Evolutionary conservation across 1,140 invertebrate species (phyloP).

Genomic region (Limonius californicus): DNA sequence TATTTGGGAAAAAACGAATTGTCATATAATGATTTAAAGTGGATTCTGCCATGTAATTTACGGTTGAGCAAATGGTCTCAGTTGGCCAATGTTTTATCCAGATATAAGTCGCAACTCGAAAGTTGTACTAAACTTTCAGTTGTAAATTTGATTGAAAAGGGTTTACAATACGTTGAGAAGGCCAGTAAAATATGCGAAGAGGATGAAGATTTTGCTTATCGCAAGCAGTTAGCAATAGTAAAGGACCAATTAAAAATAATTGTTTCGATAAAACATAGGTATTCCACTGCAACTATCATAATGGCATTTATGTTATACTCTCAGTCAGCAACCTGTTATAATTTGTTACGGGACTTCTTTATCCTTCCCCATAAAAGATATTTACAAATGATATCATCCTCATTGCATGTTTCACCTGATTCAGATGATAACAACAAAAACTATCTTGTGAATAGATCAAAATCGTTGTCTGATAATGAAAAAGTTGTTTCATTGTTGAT

Average conservation of each 20-base stretch:
- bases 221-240: too few species aligned
- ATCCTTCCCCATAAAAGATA: slow-evolving; percentile 16
- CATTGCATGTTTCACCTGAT: background rate
- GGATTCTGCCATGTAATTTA: background rate
- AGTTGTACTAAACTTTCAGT: background rate
- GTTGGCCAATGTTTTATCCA: background rate
- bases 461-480: background rate
- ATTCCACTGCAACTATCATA: slow-evolving; percentile 4
- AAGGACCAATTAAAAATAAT: too few species aligned
- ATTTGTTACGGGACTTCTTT: slow-evolving; percentile 10
- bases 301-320: slow-evolving; percentile 16
- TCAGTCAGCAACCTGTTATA: slow-evolving; percentile 6
- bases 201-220: too few species aligned
- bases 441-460: background rate
- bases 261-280: background rate
- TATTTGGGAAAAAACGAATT: background rate
- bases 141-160: too few species aligned
- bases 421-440: background rate
- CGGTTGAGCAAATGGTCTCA: background rate
- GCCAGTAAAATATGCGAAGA: too few species aligned
- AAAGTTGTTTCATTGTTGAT: slow-evolving; percentile 15
- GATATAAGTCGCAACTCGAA: background rate
- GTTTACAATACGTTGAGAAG: too few species aligned
- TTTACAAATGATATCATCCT: background rate
- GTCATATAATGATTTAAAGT: background rate